These are phyloP conservation scores for Achlya flavicornis DNA, from an alignment of 2,888 invertebrate genomes.

Conservation along the genomic window DNA sequence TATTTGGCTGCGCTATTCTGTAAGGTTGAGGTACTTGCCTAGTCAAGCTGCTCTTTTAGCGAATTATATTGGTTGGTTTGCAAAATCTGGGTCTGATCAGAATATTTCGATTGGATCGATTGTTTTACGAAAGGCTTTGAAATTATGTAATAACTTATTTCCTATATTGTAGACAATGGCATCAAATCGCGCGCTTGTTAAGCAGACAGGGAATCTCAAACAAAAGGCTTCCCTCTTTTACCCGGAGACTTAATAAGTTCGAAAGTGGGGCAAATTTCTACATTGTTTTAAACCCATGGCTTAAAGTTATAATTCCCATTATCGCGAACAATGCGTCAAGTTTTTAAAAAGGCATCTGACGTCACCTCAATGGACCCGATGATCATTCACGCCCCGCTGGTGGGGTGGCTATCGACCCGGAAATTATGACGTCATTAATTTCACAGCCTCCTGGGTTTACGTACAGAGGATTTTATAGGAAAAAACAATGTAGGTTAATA, in stretches of 20 bases:
- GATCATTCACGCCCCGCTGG: slow-evolving; percentile 59
- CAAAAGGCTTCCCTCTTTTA: background rate
- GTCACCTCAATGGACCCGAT: slow-evolving; percentile 37
- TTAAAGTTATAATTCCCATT: background rate
- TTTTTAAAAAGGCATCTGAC: slow-evolving; percentile 36
- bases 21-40: too few relatives aligned
- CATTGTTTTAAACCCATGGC: background rate
- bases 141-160: too few relatives aligned
- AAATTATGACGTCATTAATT: slow-evolving; percentile 79
- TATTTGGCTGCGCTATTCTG: too few relatives aligned
- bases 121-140: too few relatives aligned
- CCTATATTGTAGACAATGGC: too few relatives aligned
- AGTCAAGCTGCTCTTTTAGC: too few relatives aligned
- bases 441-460: slow-evolving; percentile 49
- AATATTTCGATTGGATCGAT: too few relatives aligned
- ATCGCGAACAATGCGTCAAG: slow-evolving; percentile 21
- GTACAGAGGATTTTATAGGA: slow-evolving; percentile 39
- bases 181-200: too few relatives aligned
- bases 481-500: slow-evolving; percentile 31
- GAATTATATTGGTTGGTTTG: too few relatives aligned
- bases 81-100: too few relatives aligned
- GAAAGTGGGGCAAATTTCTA: slow-evolving; percentile 3
- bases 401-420: slow-evolving; percentile 65
- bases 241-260: slow-evolving; percentile 1
- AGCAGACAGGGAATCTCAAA: background rate